A percentile compares a stretch with the other conserved stretches of the same genome.
These are phyloP conservation scores for Phataginus tetradactyla DNA, from an alignment of 2,797 vertebrate species.

Conservation along the genomic window DNA sequence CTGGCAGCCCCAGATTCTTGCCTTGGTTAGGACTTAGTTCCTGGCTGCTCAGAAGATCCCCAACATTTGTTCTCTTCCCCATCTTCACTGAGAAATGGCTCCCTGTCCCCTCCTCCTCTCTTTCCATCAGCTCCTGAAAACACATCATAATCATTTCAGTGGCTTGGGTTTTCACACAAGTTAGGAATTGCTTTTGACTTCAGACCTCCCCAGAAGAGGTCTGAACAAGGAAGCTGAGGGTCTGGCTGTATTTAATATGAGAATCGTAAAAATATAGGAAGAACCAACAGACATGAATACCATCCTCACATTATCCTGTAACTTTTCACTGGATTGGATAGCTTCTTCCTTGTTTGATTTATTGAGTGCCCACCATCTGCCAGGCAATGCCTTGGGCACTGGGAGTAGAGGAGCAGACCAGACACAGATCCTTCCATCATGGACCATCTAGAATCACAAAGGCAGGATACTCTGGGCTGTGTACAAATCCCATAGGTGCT, in stretches of 20 bases:
- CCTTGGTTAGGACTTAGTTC: neutral
- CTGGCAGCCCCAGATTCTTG: neutral
- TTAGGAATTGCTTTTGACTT: neutral
- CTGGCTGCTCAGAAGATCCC: neutral
- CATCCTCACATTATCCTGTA: neutral
- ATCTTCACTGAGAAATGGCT: neutral
- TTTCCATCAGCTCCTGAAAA: neutral
- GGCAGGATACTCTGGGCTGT: neutral
- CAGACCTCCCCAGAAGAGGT: neutral
- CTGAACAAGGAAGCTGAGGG: neutral
- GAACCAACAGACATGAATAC: neutral
- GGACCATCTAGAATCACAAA: neutral
- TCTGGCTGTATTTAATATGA: neutral
- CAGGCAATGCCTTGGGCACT: neutral
- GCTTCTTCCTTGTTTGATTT: neutral
- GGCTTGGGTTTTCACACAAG: neutral
- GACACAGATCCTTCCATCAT: neutral
- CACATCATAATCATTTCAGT: neutral
- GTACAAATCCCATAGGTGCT: slow-evolving; percentile 27
- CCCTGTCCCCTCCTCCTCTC: neutral
- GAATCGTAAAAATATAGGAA: neutral
- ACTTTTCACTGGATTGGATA: neutral
- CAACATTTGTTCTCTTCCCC: neutral
- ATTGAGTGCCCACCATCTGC: neutral
- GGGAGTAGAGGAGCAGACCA: neutral